Evolutionary conservation across 92 coral and sea anemone species (phyloP), one percentile per base, ranked within the genome.

Genomic region (Phenganax marumi): DNA sequence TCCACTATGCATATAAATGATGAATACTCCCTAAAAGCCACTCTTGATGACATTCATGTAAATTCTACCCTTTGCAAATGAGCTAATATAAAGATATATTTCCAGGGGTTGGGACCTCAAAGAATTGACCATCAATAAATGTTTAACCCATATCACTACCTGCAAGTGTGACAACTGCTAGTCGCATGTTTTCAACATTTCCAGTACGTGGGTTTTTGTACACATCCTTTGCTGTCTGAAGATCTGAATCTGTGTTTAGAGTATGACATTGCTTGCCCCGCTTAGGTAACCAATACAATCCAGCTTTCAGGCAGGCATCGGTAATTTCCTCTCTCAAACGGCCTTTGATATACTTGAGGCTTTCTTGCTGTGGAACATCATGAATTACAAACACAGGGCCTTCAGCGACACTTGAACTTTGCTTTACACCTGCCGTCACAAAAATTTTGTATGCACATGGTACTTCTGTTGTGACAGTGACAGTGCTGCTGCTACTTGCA

Each of bases 291-390:
- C 86, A 83, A 62, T 50, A 83, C 79, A 83, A 80, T 53, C 83
- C 86, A 47, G 86, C 86, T 46, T 51, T 83, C 54, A 83, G 43
- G 47, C 75, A 83, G 65, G 49, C 86, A 83, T 83, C 86, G 9
- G 56, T 14, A 33, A 69, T 62, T 65, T 81, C 22, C 25, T 64
- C 77, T 23, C 65, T 58, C 23, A 58, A 58, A 58, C 65, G 65
- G 65, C 65, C 8, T 58, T 58, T 58, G n/a, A 51, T 54, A 65
- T 49, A 83, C 73, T 76, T 76, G 39, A 21, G 60, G 2, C 60
- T 17, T 76, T 76, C 65, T n/a, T 76, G 68, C 72, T 54, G 47
- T 76, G 60, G 60, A 33, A 76, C 68, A 53, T 65, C 25, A 39
- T 65, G 53, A 49, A 49, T 57, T 49, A 81, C 76, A 57, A 52